A percentile compares a stretch with the other conserved stretches of the same genome.
Evolutionary conservation across 2,888 invertebrate genomes (phyloP).

Genomic region (Pseudanteris insignis): DNA sequence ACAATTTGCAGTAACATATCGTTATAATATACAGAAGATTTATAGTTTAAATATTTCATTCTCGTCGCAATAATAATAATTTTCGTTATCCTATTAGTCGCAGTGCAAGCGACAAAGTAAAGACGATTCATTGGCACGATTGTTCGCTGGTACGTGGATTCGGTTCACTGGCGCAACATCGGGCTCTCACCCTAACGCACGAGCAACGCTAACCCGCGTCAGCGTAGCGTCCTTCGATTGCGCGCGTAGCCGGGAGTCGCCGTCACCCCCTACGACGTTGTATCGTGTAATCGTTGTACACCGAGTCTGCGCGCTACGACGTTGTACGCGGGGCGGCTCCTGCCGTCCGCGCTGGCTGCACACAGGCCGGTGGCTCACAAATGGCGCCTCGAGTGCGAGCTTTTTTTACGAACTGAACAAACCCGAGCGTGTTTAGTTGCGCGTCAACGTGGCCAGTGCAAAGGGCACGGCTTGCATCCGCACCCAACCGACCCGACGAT

Average conservation of each 20-base stretch:
- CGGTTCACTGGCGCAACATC: slow-evolving; percentile 3
- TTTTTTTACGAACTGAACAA: slow-evolving; percentile 24
- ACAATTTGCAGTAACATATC: too few species aligned
- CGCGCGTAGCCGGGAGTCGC: slow-evolving; percentile 23
- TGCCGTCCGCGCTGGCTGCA: slow-evolving; percentile 45
- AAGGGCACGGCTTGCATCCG: slow-evolving; percentile 5
- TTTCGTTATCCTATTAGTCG: too few species aligned
- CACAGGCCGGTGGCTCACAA: slow-evolving; percentile 14
- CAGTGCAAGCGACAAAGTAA: not conserved
- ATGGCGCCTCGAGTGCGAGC: slow-evolving; percentile 32
- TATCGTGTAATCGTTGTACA: slow-evolving; percentile 54
- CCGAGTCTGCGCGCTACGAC: slow-evolving; percentile 56
- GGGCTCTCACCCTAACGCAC: slow-evolving; percentile 9
- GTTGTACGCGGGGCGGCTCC: slow-evolving; percentile 57
- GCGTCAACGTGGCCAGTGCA: slow-evolving; percentile 4
- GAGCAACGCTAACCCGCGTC: slow-evolving; percentile 2
- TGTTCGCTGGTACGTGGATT: too few species aligned
- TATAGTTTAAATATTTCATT: not conserved
- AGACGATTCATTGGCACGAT: too few species aligned
- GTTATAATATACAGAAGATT: too few species aligned
- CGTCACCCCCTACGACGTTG: slow-evolving; percentile 27
- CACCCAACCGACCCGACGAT: slow-evolving; percentile 48
- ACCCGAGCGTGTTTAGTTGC: slow-evolving; percentile 6
- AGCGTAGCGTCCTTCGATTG: slow-evolving; percentile 28
- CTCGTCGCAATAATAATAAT: too few species aligned